Evolutionary conservation across 2,113 vertebrate genomes (phyloP), one percentile per base, ranked within the genome.

Genomic region (Poeciliopsis retropinna): DNA sequence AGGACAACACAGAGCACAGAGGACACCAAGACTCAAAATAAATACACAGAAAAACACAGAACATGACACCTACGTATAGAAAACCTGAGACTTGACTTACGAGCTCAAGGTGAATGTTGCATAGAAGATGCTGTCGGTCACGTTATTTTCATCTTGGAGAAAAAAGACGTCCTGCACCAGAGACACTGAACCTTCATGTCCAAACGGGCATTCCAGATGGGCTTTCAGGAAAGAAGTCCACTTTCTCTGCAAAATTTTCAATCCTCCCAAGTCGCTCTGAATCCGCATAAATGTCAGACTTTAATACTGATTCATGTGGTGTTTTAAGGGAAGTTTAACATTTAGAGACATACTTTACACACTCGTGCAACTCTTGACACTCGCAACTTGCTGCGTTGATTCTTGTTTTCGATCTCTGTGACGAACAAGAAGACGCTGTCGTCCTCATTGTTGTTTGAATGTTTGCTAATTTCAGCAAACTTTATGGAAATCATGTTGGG

Each of bases 311-410:
- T 19, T 47, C 44, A 47, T 17, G 15, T 19, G 44, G 17, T 47
- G 44, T 47, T 17, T 19, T 19, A 47, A 5, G 1, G 44, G 44
- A 47, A 17, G 44, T 47, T 47, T 17, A 5, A 27, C 29, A 29
- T 61, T 61, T 2, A 12, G 9, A n/a, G 39, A 41, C 54, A 1
- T 4, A 79, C 83, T 64, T 85, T 82, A 25, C 79, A 85, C 32
- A 82, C 79, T 3, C 75, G 72, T 17, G 75, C 83, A 28, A 85
- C 76, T 65, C 79, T 82, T 10, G 83, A 85, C 28, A 82, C 72
- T 0, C n/a, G 64, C 32, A 76, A 34, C 69, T 44, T 72, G 31
- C 32, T 9, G 0, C 0, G 72, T 72, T 82, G 0, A 65, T 82
- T 76, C 0, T 79, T 60, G 7, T 75, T 72, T 0, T 12, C 34